These are phyloP conservation scores for Diadegma fenestrale DNA, from an alignment of 2,888 invertebrate genomes.

Conservation along the genomic window DNA sequence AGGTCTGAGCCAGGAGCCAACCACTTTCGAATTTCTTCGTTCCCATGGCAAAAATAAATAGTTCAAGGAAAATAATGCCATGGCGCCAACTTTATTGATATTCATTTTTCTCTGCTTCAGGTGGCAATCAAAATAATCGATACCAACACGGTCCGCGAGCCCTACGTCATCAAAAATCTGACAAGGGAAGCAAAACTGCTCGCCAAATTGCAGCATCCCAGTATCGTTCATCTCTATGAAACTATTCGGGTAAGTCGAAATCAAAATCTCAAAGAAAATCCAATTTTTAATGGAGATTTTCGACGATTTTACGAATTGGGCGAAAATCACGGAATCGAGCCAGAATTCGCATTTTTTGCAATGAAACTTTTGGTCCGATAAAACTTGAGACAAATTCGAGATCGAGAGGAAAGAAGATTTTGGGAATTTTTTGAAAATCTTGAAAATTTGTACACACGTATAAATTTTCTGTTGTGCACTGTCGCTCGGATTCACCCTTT, in stretches of 20 bases:
- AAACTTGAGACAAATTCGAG: background rate
- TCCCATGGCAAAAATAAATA: background rate
- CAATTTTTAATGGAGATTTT: background rate
- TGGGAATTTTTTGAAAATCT: no score
- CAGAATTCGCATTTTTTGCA: background rate
- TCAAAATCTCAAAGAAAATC: background rate
- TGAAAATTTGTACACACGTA: conserved; percentile 20
- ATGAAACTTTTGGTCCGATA: background rate
- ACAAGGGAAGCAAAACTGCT: conserved; percentile 91
- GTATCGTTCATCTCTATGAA: conserved; percentile 90
- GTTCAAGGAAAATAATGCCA: background rate
- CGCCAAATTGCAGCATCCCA: conserved; percentile 90
- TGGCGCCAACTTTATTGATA: background rate
- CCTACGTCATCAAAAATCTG: conserved; percentile 90
- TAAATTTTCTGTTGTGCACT: conserved; percentile 10
- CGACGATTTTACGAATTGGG: background rate
- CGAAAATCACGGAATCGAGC: background rate
- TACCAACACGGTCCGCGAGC: conserved; percentile 89
- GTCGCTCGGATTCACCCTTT: conserved; percentile 32
- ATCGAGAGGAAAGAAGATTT: no score
- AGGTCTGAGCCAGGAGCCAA: background rate
- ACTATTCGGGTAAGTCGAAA: conserved; percentile 87
- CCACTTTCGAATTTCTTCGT: background rate
- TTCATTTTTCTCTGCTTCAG: conserved; percentile 82
- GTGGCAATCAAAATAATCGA: conserved; percentile 92